Conservation (phyloP, 2,888 invertebrate genomes). For the Alloscopus bannaensis region DNA sequence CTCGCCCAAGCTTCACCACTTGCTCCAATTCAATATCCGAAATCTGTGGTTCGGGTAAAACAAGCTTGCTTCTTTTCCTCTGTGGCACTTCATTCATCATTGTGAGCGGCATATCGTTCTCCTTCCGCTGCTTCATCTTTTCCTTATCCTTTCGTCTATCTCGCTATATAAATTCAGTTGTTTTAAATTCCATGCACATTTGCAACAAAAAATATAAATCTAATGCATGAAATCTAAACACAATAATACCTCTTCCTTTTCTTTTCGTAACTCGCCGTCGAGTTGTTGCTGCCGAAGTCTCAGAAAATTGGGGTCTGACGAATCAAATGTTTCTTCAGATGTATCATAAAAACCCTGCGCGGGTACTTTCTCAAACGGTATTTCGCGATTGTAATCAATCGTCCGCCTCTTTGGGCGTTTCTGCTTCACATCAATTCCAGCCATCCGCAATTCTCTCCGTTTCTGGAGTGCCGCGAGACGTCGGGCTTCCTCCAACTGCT, state of each 20-base stretch:
- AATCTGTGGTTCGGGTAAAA: constrained; percentile 97
- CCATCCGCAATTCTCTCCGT: constrained; percentile 96
- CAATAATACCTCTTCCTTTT: constrained; percentile 93
- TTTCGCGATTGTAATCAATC: constrained; percentile 97
- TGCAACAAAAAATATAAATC: background rate
- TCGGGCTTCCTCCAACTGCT: constrained; percentile 98
- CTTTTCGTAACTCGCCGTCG: constrained; percentile 92
- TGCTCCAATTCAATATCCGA: constrained; percentile 93
- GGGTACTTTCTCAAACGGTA: constrained; percentile 97
- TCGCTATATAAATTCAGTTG: constrained; percentile 77
- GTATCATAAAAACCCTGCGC: constrained; percentile 97
- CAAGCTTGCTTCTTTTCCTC: constrained; percentile 94
- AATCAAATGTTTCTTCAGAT: constrained; percentile 90
- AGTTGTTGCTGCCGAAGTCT: constrained; percentile 93
- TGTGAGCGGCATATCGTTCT: constrained; percentile 94
- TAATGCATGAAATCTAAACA: too few relatives aligned
- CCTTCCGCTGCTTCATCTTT: constrained; percentile 95
- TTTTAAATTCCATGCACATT: constrained; percentile 12
- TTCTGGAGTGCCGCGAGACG: constrained; percentile 96
- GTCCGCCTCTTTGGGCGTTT: constrained; percentile 82
- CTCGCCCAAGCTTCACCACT: constrained; percentile 93
- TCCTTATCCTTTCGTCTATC: constrained; percentile 96
- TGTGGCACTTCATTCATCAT: constrained; percentile 94
- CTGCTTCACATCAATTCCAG: constrained; percentile 85
- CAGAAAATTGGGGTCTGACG: constrained; percentile 92